Conservation (phyloP, 2,888 invertebrate genomes). For the Syrista parreyssii region DNA sequence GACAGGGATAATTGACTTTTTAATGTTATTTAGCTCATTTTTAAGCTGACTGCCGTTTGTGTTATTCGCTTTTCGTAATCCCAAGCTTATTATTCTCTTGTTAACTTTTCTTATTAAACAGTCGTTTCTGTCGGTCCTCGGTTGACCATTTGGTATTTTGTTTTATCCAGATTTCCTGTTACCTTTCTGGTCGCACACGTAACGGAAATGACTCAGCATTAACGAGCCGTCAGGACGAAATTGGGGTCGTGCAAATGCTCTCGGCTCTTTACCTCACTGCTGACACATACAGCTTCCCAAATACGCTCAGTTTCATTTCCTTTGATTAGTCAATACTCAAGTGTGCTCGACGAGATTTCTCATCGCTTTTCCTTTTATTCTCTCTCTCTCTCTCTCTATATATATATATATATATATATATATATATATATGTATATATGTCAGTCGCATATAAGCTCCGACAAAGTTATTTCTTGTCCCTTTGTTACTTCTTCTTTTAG, state of each 20-base stretch:
- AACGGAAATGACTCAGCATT: constrained; percentile 30
- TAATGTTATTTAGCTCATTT: neutral
- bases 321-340: neutral
- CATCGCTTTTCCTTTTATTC: no score
- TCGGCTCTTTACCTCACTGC: neutral
- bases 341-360: neutral
- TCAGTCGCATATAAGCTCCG: neutral
- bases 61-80: neutral
- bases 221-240: constrained; percentile 24
- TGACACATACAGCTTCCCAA: neutral
- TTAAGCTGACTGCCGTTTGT: neutral
- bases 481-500: neutral
- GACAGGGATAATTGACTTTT: neutral
- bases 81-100: neutral
- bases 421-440: no score
- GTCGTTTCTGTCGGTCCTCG: neutral
- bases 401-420: no score
- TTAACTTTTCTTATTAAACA: neutral
- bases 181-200: constrained; percentile 13
- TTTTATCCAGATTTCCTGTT: neutral
- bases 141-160: neutral
- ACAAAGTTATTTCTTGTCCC: neutral
- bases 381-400: no score
- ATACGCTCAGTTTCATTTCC: neutral
- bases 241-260: constrained; percentile 27